These are phyloP conservation scores for Phyllostomus hastatus DNA, from an alignment of 2,113 vertebrate genomes.

Conservation along the genomic window DNA sequence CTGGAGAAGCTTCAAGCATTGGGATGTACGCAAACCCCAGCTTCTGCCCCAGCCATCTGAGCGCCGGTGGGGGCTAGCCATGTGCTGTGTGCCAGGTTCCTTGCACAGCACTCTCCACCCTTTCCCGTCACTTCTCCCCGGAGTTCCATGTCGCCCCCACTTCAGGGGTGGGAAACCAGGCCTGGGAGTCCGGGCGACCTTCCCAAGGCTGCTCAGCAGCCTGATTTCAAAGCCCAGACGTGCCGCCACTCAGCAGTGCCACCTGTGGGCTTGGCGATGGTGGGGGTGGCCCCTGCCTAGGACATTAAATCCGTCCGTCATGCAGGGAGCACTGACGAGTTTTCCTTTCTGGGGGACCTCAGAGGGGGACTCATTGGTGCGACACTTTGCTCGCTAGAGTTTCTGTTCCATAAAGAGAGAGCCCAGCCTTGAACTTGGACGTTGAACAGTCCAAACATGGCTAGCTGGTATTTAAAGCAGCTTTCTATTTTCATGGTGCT, in stretches of 20 bases:
- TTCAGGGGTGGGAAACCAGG: neutral
- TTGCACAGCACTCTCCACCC: neutral
- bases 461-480: neutral
- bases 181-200: neutral
- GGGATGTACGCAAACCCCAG: neutral
- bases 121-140: neutral
- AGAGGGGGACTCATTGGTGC: neutral
- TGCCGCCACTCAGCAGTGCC: neutral
- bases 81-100: neutral
- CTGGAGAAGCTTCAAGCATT: accelerated
- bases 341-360: neutral
- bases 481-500: neutral
- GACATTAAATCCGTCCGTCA: neutral
- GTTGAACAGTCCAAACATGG: neutral
- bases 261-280: neutral
- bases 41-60: neutral
- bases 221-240: neutral
- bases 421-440: neutral
- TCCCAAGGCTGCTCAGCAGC: no score
- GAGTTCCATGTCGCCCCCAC: neutral
- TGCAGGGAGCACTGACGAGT: accelerated
- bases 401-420: neutral
- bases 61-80: accelerated
- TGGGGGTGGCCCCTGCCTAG: accelerated
- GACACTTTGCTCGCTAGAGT: neutral